phyloP scores from a whole-genome alignment of 2,113 vertebrate genomes.

The Camelus bactrianus region DNA sequence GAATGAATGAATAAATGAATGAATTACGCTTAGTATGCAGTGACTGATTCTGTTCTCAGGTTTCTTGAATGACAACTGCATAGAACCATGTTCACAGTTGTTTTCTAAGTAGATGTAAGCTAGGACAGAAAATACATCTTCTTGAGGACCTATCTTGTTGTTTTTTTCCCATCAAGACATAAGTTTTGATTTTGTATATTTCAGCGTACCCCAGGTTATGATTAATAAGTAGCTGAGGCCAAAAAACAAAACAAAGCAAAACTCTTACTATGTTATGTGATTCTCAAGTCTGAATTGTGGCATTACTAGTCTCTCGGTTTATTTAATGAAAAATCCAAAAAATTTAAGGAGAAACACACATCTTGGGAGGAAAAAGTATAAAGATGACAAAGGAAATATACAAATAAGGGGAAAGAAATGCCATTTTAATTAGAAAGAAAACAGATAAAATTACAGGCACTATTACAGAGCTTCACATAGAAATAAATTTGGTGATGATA shows the following conservation, averaged over 20 bases:
- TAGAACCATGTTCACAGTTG: neutral
- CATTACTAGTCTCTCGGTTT: neutral
- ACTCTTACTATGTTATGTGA: neutral
- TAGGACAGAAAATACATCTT: neutral
- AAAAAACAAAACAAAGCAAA: neutral
- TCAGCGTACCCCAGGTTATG: neutral
- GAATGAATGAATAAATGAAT: neutral
- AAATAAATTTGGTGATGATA: neutral
- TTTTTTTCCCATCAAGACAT: neutral
- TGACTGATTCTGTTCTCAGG: neutral
- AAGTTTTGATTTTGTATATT: slow-evolving; percentile 1
- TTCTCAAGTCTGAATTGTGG: neutral
- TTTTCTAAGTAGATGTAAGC: neutral
- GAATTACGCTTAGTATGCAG: neutral
- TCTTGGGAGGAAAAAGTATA: neutral
- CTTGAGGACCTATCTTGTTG: neutral
- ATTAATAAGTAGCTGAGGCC: neutral
- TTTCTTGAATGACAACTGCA: neutral
- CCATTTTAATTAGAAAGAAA: slow-evolving; percentile 80
- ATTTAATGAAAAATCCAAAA: neutral
- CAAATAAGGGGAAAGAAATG: slow-evolving; percentile 24
- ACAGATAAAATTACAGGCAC: slow-evolving; percentile 72
- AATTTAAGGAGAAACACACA: neutral
- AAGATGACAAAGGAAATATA: neutral
- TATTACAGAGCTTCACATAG: neutral